Percentiles rank a stretch among this genome's conserved stretches.
These are phyloP conservation scores for Megamerina dolium DNA, from an alignment of 2,888 invertebrate species.

Conservation along the genomic window DNA sequence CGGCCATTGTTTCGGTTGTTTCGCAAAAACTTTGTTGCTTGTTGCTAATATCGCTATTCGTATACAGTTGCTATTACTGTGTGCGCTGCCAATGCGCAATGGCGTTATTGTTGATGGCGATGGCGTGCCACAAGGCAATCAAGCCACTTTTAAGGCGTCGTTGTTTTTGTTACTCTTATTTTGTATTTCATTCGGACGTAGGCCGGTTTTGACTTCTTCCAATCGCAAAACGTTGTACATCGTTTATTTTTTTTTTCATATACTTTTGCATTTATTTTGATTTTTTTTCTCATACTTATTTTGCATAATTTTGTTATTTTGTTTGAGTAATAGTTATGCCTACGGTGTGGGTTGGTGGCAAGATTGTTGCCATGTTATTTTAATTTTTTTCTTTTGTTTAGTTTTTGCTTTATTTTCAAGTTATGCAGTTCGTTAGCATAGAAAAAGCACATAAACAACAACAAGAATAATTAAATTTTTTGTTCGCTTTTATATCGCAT, in stretches of 20 bases:
- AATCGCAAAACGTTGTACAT: slow-evolving; percentile 32
- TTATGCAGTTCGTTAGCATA: too few relatives aligned
- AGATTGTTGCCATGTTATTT: slow-evolving; percentile 15
- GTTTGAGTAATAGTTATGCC: slow-evolving; percentile 5
- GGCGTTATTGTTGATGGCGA: slow-evolving; percentile 16
- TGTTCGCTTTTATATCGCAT: slow-evolving; percentile 19
- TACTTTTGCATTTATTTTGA: slow-evolving; percentile 9
- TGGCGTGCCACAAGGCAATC: slow-evolving; percentile 35
- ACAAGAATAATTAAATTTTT: slow-evolving; percentile 10
- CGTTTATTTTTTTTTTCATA: slow-evolving; percentile 6
- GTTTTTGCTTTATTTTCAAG: too few relatives aligned
- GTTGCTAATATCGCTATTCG: background rate
- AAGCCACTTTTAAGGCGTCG: slow-evolving; percentile 25
- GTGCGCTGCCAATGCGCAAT: slow-evolving; percentile 28
- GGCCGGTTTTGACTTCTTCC: slow-evolving; percentile 31
- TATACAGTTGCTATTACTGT: slow-evolving; percentile 1
- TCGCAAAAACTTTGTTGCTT: slow-evolving; percentile 6
- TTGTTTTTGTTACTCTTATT: background rate
- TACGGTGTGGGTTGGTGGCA: slow-evolving; percentile 2
- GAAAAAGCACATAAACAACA: background rate
- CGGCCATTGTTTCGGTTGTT: slow-evolving; percentile 34
- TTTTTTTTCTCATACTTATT: slow-evolving; percentile 2
- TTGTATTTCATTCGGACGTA: slow-evolving; percentile 1
- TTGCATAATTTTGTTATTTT: slow-evolving; percentile 6
- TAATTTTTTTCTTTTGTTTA: too few relatives aligned